Conservation (phyloP, 2,113 vertebrate genomes). For the Tichodroma muraria region DNA sequence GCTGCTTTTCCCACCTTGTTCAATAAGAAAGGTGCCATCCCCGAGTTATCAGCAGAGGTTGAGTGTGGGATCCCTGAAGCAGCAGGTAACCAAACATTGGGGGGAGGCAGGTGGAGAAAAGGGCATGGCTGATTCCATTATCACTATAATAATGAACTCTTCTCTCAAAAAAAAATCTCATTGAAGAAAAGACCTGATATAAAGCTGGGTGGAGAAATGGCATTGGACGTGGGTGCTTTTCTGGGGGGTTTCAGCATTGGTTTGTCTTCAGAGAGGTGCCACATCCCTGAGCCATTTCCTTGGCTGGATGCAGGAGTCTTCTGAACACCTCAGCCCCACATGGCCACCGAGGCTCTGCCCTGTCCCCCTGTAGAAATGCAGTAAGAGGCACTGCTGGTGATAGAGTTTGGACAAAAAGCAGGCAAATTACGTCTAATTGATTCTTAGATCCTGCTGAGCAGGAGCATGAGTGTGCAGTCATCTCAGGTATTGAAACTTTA, state of each 20-base stretch:
- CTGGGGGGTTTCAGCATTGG: background rate
- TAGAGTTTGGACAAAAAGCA: background rate
- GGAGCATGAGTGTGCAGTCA: background rate
- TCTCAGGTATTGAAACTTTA: background rate
- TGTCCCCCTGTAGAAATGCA: background rate
- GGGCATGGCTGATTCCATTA: conserved; percentile 2
- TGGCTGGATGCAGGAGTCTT: background rate
- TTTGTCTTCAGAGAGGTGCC: background rate
- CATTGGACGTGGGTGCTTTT: background rate
- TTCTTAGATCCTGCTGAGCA: background rate
- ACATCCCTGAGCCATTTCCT: background rate
- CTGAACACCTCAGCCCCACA: background rate
- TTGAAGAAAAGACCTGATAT: fast-evolving
- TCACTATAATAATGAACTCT: background rate
- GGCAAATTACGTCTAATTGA: background rate
- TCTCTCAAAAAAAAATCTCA: background rate
- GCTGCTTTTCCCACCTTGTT: conserved; percentile 23
- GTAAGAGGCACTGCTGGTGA: background rate
- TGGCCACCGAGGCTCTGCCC: background rate
- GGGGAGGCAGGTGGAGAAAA: background rate
- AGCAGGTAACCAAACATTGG: background rate
- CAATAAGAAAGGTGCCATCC: conserved; percentile 2
- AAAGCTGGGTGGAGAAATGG: background rate
- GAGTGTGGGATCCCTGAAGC: background rate
- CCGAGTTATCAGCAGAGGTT: background rate